Evolutionary conservation across 2,888 invertebrate genomes (phyloP).

Genomic region (Nowickia ferox): DNA sequence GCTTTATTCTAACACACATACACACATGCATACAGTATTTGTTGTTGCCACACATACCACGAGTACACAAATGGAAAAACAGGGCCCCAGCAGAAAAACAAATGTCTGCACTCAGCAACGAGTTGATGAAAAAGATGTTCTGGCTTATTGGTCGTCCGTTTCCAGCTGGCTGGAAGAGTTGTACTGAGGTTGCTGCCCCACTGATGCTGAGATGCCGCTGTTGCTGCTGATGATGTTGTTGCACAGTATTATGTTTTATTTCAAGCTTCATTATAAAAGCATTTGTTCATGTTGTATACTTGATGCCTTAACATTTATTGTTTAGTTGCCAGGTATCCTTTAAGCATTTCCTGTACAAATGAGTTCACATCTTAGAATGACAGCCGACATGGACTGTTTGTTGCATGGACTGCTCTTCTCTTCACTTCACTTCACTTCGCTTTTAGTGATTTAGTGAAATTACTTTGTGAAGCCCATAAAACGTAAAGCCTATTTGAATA

Average conservation of each 20-base stretch:
- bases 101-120: slow-evolving; percentile 5
- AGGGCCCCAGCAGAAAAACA: slow-evolving; percentile 11
- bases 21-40: slow-evolving; percentile 26
- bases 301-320: slow-evolving; percentile 55
- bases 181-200: slow-evolving; percentile 11
- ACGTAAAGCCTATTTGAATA: slow-evolving; percentile 52
- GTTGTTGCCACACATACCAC: slow-evolving; percentile 35
- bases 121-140: slow-evolving; percentile 21
- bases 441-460: slow-evolving; percentile 25
- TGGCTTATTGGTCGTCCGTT: slow-evolving; percentile 35
- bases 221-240: slow-evolving; percentile 55
- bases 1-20: slow-evolving; percentile 48
- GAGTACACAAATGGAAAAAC: background rate
- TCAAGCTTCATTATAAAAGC: slow-evolving; percentile 64
- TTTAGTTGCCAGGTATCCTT: slow-evolving; percentile 68
- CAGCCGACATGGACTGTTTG: slow-evolving; percentile 71
- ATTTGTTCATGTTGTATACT: slow-evolving; percentile 56
- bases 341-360: slow-evolving; percentile 75
- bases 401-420: slow-evolving; percentile 17
- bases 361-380: slow-evolving; percentile 75
- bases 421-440: background rate
- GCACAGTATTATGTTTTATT: slow-evolving; percentile 67
- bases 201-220: slow-evolving; percentile 4
- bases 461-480: slow-evolving; percentile 29
- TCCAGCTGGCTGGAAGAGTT: background rate